Evolutionary conservation across 2,797 vertebrate species (phyloP), one percentile per base, ranked within the genome.

Genomic region (Fistularia tabacaria): DNA sequence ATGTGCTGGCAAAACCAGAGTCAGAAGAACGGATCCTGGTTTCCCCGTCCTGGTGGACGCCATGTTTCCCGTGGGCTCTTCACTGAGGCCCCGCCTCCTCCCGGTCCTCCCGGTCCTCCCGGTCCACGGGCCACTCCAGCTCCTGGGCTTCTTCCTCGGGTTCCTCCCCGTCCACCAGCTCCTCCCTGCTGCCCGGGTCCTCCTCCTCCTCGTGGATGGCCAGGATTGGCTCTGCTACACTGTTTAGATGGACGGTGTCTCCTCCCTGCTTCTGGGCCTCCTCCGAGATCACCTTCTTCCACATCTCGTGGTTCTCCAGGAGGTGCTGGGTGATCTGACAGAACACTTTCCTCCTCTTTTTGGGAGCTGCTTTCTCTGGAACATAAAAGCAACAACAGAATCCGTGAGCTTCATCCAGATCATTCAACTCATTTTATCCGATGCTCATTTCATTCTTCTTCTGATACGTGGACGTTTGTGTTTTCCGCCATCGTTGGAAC

Each of bases 231-330:
- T 97, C 96, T 25, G 25, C 25, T 25, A 25, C 25, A 25, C 25
- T 25, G 25, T 25, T 25, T 25, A 25, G 25, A 25, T 25, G 25
- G 25, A 25, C 25, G 25, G 2, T 5, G 25, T 25, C 91, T 1
- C 85, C 88, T 62, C 79, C 79, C 59, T 89, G 88, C 74, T 92
- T 93, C 62, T 74, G 81, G 5, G 61, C 55, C 55, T 98, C 96
- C 0, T 95, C 94, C 12, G 90, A 92, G 0, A 97, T 97, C 61
- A 97, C 95, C 61, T 95, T 95, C 88, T 97, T 96, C 97, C 97
- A 99, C 97, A 98, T 99, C 70, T 94, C 91, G 54, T 99, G 95
- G 88, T 99, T 99, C 83, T 98, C 94, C 64, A 98, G 66, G 57
- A 99, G 89, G 79, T 98, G 95, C 55, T 99, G 94, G 8, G 93